phyloP scores from a whole-genome alignment of 2,888 invertebrate genomes.

The Drosophila subquinaria region DNA sequence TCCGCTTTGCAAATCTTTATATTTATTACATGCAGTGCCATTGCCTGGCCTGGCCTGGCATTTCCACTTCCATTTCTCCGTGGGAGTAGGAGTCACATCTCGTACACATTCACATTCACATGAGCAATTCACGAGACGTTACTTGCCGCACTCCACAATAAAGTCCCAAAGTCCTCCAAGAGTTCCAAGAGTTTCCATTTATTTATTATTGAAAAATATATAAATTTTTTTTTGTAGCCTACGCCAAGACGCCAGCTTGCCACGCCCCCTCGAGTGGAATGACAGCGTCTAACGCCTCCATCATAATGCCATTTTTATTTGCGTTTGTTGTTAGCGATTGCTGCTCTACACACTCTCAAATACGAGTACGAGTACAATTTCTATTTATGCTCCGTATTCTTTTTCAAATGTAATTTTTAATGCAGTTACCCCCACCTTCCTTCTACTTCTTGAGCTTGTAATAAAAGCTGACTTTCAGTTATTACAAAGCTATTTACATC shows the following conservation, averaged over 20 bases:
- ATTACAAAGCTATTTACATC: conserved; percentile 43
- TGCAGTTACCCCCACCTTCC: conserved; percentile 43
- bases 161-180: conserved; percentile 19
- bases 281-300: conserved; percentile 28
- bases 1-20: conserved; percentile 74
- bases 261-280: conserved; percentile 20
- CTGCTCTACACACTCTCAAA: conserved; percentile 26
- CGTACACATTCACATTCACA: conserved; percentile 31
- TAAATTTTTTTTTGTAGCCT: conserved; percentile 15
- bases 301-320: conserved; percentile 52
- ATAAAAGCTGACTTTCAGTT: conserved; percentile 50
- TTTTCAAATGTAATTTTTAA: conserved; percentile 59
- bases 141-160: conserved; percentile 35
- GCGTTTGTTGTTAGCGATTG: conserved; percentile 43
- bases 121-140: conserved; percentile 35
- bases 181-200: conserved; percentile 17
- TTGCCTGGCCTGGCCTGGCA: conserved; percentile 40
- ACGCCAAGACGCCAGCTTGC: conserved; percentile 30
- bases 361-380: conserved; percentile 33
- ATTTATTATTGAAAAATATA: conserved; percentile 10
- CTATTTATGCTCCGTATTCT: conserved; percentile 32
- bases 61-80: conserved; percentile 32
- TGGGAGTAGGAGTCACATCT: conserved; percentile 36
- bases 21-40: conserved; percentile 67
- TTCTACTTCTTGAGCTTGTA: conserved; percentile 28